Evolutionary conservation across 2,888 invertebrate species (phyloP).

Genomic region (Ligdia adustata): DNA sequence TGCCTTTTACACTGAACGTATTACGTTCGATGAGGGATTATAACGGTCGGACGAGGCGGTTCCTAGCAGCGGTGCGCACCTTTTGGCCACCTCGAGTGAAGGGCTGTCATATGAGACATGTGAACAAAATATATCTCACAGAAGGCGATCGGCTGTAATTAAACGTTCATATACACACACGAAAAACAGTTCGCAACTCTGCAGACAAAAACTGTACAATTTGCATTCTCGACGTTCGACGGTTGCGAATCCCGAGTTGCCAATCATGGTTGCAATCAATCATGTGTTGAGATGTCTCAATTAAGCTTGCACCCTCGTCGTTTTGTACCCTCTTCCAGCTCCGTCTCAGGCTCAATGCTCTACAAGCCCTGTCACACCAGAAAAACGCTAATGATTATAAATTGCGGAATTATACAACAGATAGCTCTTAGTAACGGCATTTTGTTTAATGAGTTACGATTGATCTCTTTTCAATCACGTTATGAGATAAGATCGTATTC

Average conservation of each 20-base stretch:
- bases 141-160: slow-evolving; percentile 64
- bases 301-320: slow-evolving; percentile 67
- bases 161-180: slow-evolving; percentile 60
- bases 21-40: slow-evolving; percentile 76
- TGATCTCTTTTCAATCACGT: slow-evolving; percentile 39
- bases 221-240: slow-evolving; percentile 63
- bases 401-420: slow-evolving; percentile 73
- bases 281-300: slow-evolving; percentile 77
- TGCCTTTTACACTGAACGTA: slow-evolving; percentile 77
- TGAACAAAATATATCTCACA: slow-evolving; percentile 67
- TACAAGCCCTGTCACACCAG: slow-evolving; percentile 53
- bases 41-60: slow-evolving; percentile 67
- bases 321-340: slow-evolving; percentile 27
- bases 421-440: slow-evolving; percentile 57
- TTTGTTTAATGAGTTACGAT: slow-evolving; percentile 50
- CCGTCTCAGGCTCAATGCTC: slow-evolving; percentile 36
- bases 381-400: slow-evolving; percentile 77
- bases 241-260: slow-evolving; percentile 57
- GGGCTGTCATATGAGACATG: slow-evolving; percentile 74
- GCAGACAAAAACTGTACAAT: slow-evolving; percentile 57
- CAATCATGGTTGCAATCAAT: slow-evolving; percentile 76
- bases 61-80: slow-evolving; percentile 54
- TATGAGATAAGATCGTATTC: slow-evolving; percentile 4
- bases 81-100: slow-evolving; percentile 66
- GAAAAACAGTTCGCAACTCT: no score